Percentiles rank a stretch among this genome's conserved stretches.
Evolutionary conservation across 2,113 vertebrate genomes (phyloP).

Genomic region (Megaceryle maxima): DNA sequence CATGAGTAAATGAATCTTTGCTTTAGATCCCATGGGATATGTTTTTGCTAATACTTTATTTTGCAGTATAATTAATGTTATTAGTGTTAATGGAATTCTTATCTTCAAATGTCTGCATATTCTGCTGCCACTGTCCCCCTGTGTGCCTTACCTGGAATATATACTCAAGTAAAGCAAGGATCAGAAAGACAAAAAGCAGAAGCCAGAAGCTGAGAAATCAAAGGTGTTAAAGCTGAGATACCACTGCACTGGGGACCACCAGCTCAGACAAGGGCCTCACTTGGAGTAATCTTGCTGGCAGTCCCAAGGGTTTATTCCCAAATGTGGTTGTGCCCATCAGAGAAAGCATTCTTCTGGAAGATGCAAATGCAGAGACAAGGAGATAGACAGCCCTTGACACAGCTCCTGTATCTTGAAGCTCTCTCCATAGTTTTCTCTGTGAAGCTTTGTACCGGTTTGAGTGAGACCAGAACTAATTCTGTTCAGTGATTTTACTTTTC

Average conservation of each 20-base stretch:
- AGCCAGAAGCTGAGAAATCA: not conserved
- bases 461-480: too few species aligned
- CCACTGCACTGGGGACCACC: not conserved
- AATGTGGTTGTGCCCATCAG: not conserved
- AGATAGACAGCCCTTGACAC: not conserved
- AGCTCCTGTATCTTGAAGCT: not conserved
- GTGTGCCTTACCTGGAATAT: not conserved
- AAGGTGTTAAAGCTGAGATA: not conserved
- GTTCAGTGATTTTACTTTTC: too few species aligned
- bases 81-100: not conserved
- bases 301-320: not conserved
- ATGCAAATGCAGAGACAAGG: not conserved
- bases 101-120: not conserved
- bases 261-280: not conserved
- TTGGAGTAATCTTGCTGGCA: not conserved
- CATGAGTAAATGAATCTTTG: not conserved
- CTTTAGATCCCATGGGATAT: not conserved
- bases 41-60: conserved; percentile 17
- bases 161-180: not conserved
- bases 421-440: not conserved
- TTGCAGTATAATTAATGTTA: conserved; percentile 22
- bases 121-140: not conserved
- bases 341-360: not conserved
- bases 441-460: too few species aligned
- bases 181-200: not conserved